Evolutionary conservation across 2,888 invertebrate species (phyloP), one percentile per base, ranked within the genome.

Genomic region (Caenorhabditis becei): DNA sequence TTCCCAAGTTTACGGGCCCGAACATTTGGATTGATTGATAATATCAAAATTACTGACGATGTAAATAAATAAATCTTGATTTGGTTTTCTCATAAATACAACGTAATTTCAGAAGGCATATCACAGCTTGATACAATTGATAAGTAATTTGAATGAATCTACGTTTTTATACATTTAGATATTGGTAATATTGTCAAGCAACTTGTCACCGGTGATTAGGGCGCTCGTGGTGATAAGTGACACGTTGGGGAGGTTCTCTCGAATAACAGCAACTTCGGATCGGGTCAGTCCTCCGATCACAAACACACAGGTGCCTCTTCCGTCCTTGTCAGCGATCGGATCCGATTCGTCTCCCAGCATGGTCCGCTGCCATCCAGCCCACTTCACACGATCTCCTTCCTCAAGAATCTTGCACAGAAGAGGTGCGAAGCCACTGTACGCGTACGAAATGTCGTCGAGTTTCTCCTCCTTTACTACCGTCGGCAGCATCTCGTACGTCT

Each of bases 211-310:
- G n/a, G 81, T 84, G 14, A 83, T 61, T 23, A 87, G 41, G 8
- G 83, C 80, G 35, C 80, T 82, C 16, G 87, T 82, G 10, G 82
- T 65, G 14, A 87, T 71, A 10, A 87, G 70, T 8, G 79, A 47
- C 14, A 87, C 69, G 49, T 83, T 77, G 11, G 84, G 83, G 1
- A 86, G 35, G n/a, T 51, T 63, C 35, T 74, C 82, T 18, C 75
- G 71, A 10, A 87, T 80, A 2, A 81, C 32, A 4, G 87, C 87
- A 53, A 94, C 93, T 91, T 99, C 99, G 1, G 97, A 96, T 92
- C 95, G 96, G 0, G 98, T 99, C 91, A 97, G 96, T 0, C 99
- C 99, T 4, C 99, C 99, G 18, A 99, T 94, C 91, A 97, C 97
- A 92, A 97, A 96, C 0, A 99, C 74, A 23, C 81, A 85, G 2